Evolutionary conservation across 2,797 vertebrate species (phyloP).

Genomic region (Ispidina picta): DNA sequence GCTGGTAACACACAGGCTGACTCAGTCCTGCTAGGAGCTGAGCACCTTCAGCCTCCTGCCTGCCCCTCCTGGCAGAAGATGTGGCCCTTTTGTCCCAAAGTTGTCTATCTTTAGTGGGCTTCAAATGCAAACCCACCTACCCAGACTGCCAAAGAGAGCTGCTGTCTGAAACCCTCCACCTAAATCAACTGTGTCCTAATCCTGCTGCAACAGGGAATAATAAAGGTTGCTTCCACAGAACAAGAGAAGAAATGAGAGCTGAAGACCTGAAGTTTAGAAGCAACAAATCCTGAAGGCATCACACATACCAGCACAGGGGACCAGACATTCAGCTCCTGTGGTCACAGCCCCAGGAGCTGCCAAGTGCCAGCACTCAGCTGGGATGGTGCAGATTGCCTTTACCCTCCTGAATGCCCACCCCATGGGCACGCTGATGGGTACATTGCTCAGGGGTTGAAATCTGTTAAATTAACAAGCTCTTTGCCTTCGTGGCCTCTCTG

Average conservation of each 20-base stretch:
- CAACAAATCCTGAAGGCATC: background rate
- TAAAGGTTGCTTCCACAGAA: background rate
- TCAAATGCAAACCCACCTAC: background rate
- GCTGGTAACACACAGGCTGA: accelerated
- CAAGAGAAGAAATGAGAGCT: background rate
- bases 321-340: background rate
- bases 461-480: background rate
- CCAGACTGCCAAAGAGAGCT: background rate
- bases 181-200: background rate
- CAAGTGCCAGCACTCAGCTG: accelerated
- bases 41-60: background rate
- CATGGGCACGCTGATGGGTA: accelerated
- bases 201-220: background rate
- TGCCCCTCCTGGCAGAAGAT: background rate
- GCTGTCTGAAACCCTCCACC: background rate
- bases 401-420: background rate
- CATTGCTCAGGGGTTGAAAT: background rate
- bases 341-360: accelerated
- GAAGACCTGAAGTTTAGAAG: background rate
- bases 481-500: background rate
- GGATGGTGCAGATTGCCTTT: background rate
- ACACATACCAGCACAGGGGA: background rate
- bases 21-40: background rate
- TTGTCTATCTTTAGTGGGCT: background rate
- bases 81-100: background rate